Evolutionary conservation across 2,797 vertebrate genomes (phyloP).

Genomic region (Pelochelys cantorii): DNA sequence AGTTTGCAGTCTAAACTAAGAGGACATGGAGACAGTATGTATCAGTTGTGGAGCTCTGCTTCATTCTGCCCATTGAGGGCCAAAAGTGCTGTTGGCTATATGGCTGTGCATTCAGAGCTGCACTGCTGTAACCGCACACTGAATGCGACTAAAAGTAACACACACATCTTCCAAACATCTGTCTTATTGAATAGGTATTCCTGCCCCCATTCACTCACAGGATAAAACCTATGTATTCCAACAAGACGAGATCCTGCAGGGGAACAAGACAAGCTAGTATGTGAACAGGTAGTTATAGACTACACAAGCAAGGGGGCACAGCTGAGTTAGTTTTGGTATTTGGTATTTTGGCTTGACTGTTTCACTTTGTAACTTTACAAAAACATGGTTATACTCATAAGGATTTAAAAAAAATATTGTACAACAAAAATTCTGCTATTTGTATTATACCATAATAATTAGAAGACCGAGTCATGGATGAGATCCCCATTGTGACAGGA

Average conservation of each 20-base stretch:
- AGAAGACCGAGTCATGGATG: background rate
- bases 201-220: background rate
- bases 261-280: background rate
- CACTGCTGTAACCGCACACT: background rate
- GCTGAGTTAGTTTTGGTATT: background rate
- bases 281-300: background rate
- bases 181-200: background rate
- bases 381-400: no score
- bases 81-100: background rate
- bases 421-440: background rate
- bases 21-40: background rate
- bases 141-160: background rate
- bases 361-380: background rate
- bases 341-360: background rate
- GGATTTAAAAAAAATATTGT: no score
- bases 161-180: background rate
- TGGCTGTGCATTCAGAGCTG: background rate
- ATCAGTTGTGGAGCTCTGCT: background rate
- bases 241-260: background rate
- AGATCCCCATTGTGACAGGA: background rate
- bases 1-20: slow-evolving; percentile 1
- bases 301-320: background rate
- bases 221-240: background rate
- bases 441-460: background rate
- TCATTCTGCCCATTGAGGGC: background rate